Base-by-base conservation (phyloP, 2,797 vertebrate species). In the Falco columbarius region DNA sequence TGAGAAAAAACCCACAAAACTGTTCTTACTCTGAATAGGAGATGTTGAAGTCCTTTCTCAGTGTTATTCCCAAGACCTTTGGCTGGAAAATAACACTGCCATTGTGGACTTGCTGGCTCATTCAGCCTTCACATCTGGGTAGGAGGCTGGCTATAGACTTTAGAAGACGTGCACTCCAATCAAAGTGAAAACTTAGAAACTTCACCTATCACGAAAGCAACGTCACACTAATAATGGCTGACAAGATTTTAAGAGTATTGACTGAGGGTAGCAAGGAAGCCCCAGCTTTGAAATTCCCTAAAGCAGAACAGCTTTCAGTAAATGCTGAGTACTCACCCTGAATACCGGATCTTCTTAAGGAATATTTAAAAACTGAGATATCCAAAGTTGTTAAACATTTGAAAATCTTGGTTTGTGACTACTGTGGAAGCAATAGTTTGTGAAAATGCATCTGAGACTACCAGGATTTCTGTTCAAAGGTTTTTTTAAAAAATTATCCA, bases 231-330 rank as follows among this genome's bases (percentile, higher is more conserved):
- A 51, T 72, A 72, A 3, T 38, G 29, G 42, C 58, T 81, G 54
- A 83, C 51, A 90, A 68, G 56, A 92, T 34, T 92, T 94, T 87
- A 89, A 34, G 51, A 52, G 38, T 81, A 81, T 40, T 91, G 80
- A 93, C 18, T 55, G 36, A 15, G 67, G 32, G 14, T 11, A 16
- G 65, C 58, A 89, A 90, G 68, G 65, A n/a, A 90, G n/a, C 3
- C 82, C 76, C 82, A 79, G 71, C 23, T 88, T 44, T 75, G 49
- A 80, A 80, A 73, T n/a, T 86, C 49, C 32, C 73, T 67, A 66
- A 85, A 91, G 66, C 30, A 61, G 40, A 81, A 62, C 12, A 49
- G 34, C 42, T 85, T 92, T 70, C 71, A 71, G 58, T 49, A 86
- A 90, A 79, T 32, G 55, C 14, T 14, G 9, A 81, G 16, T 36